phyloP scores from a whole-genome alignment of 2,888 invertebrate genomes.

The Pocota personata region DNA sequence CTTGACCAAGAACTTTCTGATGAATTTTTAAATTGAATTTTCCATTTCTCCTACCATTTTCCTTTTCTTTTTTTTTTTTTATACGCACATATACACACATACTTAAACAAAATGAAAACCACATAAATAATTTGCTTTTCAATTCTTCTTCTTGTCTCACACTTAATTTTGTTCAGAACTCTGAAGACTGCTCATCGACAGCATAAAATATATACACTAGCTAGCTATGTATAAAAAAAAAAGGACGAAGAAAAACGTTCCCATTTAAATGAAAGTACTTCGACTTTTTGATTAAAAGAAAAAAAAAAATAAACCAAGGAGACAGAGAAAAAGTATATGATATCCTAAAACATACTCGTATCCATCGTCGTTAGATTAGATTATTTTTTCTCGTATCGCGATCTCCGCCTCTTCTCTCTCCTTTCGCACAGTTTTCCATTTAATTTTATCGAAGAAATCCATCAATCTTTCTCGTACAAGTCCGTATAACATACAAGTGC shows the following conservation, averaged over 20 bases:
- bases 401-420: neutral
- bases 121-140: conserved; percentile 33
- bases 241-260: neutral
- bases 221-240: neutral
- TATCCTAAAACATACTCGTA: conserved; percentile 41
- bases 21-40: conserved; percentile 49
- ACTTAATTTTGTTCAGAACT: conserved; percentile 16
- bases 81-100: neutral
- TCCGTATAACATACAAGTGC: conserved; percentile 36
- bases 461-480: conserved; percentile 48
- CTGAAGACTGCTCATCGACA: conserved; percentile 17
- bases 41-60: neutral
- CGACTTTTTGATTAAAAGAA: conserved; percentile 31
- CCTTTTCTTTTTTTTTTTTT: neutral
- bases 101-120: neutral
- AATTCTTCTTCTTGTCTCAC: neutral
- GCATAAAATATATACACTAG: neutral
- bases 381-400: conserved; percentile 2
- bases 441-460: conserved; percentile 57
- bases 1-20: conserved; percentile 16
- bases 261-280: conserved; percentile 47
- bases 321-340: conserved; percentile 9
- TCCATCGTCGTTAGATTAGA: conserved; percentile 37
- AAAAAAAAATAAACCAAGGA: neutral
- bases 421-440: conserved; percentile 18